phyloP scores from a whole-genome alignment of 2,888 invertebrate species.

The Chrysodeixis includens region DNA sequence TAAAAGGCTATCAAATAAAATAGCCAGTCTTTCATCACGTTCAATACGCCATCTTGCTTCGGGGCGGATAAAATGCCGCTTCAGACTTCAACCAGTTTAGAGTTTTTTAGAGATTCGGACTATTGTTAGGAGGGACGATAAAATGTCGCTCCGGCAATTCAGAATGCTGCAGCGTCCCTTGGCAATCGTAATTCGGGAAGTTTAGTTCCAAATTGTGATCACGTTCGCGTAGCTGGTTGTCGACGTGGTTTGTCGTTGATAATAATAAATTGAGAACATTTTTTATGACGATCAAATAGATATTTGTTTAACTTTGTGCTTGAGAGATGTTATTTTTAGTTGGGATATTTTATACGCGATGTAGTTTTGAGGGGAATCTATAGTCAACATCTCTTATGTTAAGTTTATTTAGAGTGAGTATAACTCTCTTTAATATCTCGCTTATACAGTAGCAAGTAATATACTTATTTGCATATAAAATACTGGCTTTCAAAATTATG shows the following conservation, averaged over 20 bases:
- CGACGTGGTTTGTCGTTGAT: slow-evolving; percentile 35
- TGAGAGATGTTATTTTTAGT: slow-evolving; percentile 10
- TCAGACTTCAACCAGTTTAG: too few relatives aligned
- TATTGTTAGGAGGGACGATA: slow-evolving; percentile 22
- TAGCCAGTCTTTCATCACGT: slow-evolving; percentile 16
- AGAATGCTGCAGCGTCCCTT: slow-evolving; percentile 34
- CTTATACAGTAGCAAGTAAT: background rate
- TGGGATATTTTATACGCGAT: too few relatives aligned
- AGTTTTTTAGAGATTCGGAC: slow-evolving; percentile 18
- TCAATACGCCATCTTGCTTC: slow-evolving; percentile 28
- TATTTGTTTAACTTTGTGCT: slow-evolving; percentile 13
- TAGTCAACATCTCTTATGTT: too few relatives aligned
- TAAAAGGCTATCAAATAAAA: slow-evolving; percentile 37
- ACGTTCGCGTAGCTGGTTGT: slow-evolving; percentile 46
- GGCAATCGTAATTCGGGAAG: slow-evolving; percentile 32
- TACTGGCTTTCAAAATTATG: background rate
- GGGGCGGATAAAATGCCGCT: slow-evolving; percentile 30
- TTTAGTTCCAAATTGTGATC: slow-evolving; percentile 44
- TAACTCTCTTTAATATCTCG: too few relatives aligned
- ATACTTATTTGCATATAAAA: slow-evolving; percentile 1
- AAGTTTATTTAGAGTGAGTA: too few relatives aligned
- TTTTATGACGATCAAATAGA: slow-evolving; percentile 38
- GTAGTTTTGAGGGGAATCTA: too few relatives aligned
- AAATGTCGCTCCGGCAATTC: slow-evolving; percentile 34
- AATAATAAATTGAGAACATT: slow-evolving; percentile 30